phyloP scores from a whole-genome alignment of 2,888 invertebrate species.

The Eupithecia subfuscata region DNA sequence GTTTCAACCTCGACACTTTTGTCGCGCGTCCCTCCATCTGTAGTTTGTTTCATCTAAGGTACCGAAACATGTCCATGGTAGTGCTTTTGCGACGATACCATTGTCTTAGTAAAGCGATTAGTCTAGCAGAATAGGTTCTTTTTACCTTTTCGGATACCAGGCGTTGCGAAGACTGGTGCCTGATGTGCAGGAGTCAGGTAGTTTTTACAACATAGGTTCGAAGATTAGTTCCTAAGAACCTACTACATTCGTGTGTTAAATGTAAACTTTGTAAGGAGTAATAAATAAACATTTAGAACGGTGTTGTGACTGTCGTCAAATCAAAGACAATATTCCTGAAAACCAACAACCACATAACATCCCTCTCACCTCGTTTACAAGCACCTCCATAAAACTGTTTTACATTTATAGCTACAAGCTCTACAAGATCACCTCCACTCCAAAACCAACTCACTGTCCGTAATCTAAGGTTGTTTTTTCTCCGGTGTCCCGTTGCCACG shows the following conservation, averaged over 20 bases:
- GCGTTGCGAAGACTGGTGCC: not conserved
- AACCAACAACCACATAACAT: not conserved
- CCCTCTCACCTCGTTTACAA: conserved; percentile 32
- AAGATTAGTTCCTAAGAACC: not conserved
- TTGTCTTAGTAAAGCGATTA: not conserved
- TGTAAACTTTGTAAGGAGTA: not conserved
- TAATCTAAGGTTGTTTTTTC: conserved; percentile 24
- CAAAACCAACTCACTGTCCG: conserved; percentile 28
- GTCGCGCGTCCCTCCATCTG: not conserved
- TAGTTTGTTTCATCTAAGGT: not conserved
- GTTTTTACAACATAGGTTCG: no score
- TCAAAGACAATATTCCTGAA: not conserved
- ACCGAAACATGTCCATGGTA: not conserved
- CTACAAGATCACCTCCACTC: conserved; percentile 43
- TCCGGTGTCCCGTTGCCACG: conserved; percentile 58
- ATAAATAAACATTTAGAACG: not conserved
- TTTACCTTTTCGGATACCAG: not conserved
- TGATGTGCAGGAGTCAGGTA: no score
- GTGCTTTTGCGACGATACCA: not conserved
- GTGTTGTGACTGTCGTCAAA: not conserved
- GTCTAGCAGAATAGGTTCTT: not conserved
- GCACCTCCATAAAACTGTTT: conserved; percentile 69
- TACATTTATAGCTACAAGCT: conserved; percentile 83
- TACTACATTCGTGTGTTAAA: not conserved
- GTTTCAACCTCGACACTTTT: not conserved